These are phyloP conservation scores for Fistularia tabacaria DNA, from an alignment of 2,797 vertebrate species.

Conservation along the genomic window DNA sequence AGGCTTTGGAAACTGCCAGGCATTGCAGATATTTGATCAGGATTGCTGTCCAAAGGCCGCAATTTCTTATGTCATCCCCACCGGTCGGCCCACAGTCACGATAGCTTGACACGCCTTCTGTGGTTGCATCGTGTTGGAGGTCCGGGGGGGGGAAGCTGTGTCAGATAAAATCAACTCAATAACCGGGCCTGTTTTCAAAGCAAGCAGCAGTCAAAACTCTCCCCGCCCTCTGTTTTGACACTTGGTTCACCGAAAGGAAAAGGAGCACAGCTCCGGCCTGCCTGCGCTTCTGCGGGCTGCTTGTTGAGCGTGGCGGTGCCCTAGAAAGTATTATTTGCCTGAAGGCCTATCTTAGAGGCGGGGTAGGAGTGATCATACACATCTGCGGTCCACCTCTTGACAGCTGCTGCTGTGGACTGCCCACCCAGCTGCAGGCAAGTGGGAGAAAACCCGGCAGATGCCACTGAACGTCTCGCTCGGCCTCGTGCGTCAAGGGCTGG, in stretches of 20 bases:
- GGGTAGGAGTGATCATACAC: constrained; percentile 60
- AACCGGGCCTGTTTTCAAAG: constrained; percentile 21
- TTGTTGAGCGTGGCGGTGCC: constrained; percentile 47
- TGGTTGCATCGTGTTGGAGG: too few relatives aligned
- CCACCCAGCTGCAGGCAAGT: constrained; percentile 47
- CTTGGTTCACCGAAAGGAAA: background rate
- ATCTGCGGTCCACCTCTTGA: constrained; percentile 64
- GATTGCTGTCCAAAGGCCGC: too few relatives aligned
- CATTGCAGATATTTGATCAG: too few relatives aligned
- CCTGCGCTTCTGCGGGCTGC: constrained; percentile 20
- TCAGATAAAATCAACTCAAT: background rate
- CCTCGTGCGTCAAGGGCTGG: too few relatives aligned
- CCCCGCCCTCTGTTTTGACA: constrained; percentile 6
- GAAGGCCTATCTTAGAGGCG: constrained; percentile 67
- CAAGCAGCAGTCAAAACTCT: constrained; percentile 30
- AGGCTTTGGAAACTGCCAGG: too few relatives aligned
- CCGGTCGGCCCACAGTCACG: too few relatives aligned
- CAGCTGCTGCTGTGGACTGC: constrained; percentile 56
- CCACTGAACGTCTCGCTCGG: constrained; percentile 32
- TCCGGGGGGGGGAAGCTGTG: too few relatives aligned
- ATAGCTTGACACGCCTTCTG: too few relatives aligned
- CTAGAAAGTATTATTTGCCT: constrained; percentile 64
- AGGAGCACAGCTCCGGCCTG: constrained; percentile 12
- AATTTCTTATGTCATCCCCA: too few relatives aligned
- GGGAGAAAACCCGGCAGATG: constrained; percentile 24